A percentile compares a stretch with the other conserved stretches of the same genome.
Evolutionary conservation across 2,113 vertebrate genomes (phyloP).

Genomic region (rat (Rattus norvegicus)): DNA sequence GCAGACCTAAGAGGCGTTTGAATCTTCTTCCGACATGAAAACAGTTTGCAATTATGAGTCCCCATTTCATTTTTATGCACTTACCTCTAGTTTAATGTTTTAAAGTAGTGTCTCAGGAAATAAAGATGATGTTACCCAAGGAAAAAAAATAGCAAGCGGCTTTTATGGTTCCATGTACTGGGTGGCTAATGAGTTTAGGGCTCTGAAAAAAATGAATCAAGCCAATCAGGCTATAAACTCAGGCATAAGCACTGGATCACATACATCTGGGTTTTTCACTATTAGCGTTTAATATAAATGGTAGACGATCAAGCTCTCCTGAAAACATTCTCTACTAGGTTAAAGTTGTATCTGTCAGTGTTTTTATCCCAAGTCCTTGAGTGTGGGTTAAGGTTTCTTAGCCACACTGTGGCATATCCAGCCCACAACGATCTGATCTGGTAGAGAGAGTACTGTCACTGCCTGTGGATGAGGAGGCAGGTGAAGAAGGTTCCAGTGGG

Average conservation of each 20-base stretch:
- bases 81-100: constrained; percentile 87
- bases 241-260: constrained; percentile 61
- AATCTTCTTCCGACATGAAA: constrained; percentile 80
- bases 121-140: constrained; percentile 83
- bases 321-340: constrained; percentile 53
- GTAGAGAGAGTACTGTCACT: constrained; percentile 12
- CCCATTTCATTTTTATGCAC: constrained; percentile 86
- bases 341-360: constrained; percentile 50
- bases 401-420: constrained; percentile 40
- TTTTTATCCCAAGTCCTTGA: constrained; percentile 35
- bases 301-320: constrained; percentile 71
- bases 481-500: neutral
- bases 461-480: neutral
- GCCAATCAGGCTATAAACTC: constrained; percentile 77
- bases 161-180: constrained; percentile 73
- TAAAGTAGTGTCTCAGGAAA: constrained; percentile 85
- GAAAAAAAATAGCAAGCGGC: constrained; percentile 76
- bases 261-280: constrained; percentile 72
- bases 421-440: neutral
- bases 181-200: constrained; percentile 75
- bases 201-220: constrained; percentile 71
- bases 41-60: constrained; percentile 85
- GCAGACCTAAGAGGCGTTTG: constrained; percentile 81
- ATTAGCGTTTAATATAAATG: constrained; percentile 75
- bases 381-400: constrained; percentile 47